Conservation (phyloP, 2,888 invertebrate species). For the Drosophila parthenogenetica region DNA sequence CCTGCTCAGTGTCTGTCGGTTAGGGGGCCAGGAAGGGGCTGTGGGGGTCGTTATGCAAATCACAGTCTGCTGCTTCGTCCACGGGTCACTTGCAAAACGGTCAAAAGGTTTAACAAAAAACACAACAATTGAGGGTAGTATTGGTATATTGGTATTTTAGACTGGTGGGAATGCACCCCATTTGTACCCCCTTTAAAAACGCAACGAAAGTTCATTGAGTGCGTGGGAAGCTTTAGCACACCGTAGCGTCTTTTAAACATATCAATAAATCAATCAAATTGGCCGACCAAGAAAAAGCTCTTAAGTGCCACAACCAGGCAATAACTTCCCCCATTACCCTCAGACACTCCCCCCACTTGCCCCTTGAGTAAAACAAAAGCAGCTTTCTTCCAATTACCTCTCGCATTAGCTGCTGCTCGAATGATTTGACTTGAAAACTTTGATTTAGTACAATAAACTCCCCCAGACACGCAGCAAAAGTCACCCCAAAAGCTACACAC, state of each 20-base stretch:
- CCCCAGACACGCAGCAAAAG: slow-evolving; percentile 13
- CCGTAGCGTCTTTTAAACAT: slow-evolving; percentile 35
- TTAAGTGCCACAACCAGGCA: slow-evolving; percentile 52
- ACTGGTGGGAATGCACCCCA: slow-evolving; percentile 67
- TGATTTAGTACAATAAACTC: slow-evolving; percentile 71
- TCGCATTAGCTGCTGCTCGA: slow-evolving; percentile 65
- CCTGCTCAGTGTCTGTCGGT: slow-evolving; percentile 56
- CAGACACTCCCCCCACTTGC: background rate
- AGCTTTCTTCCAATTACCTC: slow-evolving; percentile 60
- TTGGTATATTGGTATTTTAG: slow-evolving; percentile 52
- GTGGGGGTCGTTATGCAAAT: slow-evolving; percentile 58
- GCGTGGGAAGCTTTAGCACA: slow-evolving; percentile 72
- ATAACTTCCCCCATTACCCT: slow-evolving; percentile 7
- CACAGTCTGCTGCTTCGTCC: slow-evolving; percentile 67
- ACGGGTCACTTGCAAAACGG: slow-evolving; percentile 74
- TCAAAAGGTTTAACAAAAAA: slow-evolving; percentile 64
- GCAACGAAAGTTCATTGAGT: slow-evolving; percentile 73
- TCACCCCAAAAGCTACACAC: slow-evolving; percentile 23
- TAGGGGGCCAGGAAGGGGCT: slow-evolving; percentile 8
- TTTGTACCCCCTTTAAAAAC: slow-evolving; percentile 8
- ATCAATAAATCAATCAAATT: slow-evolving; percentile 69
- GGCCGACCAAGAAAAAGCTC: slow-evolving; percentile 40
- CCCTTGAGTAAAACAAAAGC: slow-evolving; percentile 48
- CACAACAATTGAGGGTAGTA: slow-evolving; percentile 3
- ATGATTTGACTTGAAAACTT: slow-evolving; percentile 72